Evolutionary conservation across 2,113 vertebrate species (phyloP).

Genomic region (Hyaena hyaena): DNA sequence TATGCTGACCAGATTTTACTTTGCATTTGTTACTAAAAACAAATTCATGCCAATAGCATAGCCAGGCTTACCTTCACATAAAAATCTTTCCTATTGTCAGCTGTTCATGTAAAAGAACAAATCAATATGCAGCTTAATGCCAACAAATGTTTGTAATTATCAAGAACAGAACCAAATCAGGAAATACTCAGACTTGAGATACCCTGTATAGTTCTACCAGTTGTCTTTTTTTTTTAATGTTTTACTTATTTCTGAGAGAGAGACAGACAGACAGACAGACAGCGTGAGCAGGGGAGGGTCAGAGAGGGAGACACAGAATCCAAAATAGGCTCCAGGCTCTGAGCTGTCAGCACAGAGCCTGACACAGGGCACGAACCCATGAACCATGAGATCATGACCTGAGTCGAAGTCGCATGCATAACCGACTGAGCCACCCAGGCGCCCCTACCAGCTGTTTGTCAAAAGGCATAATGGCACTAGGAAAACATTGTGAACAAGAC

Average conservation of each 20-base stretch:
- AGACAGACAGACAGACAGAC: too few species aligned
- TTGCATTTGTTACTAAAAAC: constrained; percentile 56
- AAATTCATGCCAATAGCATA: not conserved
- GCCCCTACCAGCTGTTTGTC: not conserved
- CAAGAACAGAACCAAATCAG: constrained; percentile 55
- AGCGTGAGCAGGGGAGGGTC: too few species aligned
- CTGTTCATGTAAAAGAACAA: not conserved
- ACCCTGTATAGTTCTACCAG: not conserved
- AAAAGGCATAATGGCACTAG: not conserved
- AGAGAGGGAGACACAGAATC: too few species aligned
- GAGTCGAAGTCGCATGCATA: too few species aligned
- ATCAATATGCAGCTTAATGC: constrained; percentile 11
- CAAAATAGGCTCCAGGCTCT: too few species aligned
- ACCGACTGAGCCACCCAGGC: too few species aligned
- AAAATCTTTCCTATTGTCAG: not conserved
- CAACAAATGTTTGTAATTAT: constrained; percentile 44
- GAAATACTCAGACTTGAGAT: not conserved
- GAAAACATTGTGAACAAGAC: not conserved
- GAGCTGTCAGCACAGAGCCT: too few species aligned
- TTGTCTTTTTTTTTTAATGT: not conserved
- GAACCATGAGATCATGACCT: too few species aligned
- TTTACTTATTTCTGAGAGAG: too few species aligned
- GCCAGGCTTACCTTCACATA: not conserved
- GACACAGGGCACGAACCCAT: too few species aligned
- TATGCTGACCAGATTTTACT: constrained; percentile 28